Conservation (phyloP, 1,140 invertebrate genomes). For the Atta colombica region DNA sequence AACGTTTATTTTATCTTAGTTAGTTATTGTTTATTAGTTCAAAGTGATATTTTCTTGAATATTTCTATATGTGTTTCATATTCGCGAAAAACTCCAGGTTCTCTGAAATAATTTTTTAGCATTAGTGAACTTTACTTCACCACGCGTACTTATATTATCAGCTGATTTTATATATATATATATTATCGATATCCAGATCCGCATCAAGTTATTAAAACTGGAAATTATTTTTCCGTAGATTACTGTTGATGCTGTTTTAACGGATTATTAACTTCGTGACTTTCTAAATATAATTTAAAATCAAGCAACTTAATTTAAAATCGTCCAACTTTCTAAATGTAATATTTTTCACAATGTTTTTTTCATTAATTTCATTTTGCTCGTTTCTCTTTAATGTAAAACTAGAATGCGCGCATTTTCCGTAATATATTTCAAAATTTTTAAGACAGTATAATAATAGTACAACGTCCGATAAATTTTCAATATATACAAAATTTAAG, state of each 20-base stretch:
- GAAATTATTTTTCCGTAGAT: neutral
- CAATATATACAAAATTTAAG: neutral
- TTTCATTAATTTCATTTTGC: neutral
- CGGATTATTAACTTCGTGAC: neutral
- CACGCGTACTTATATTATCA: neutral
- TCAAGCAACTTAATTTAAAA: neutral
- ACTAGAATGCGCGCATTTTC: neutral
- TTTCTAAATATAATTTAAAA: slow-evolving; percentile 20
- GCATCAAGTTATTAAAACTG: neutral
- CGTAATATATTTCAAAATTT: neutral
- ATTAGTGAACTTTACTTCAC: neutral
- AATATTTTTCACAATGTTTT: neutral
- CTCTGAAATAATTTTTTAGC: neutral
- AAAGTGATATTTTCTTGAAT: neutral
- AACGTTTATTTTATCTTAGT: neutral
- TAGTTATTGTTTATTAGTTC: neutral
- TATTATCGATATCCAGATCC: neutral
- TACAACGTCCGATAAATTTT: neutral
- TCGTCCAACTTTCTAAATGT: slow-evolving; percentile 1
- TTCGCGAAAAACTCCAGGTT: neutral
- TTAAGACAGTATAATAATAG: neutral
- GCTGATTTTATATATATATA: neutral
- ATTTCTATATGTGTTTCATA: neutral
- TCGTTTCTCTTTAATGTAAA: slow-evolving; percentile 6
- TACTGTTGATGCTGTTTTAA: neutral